These are phyloP conservation scores for Cepaea hortensis DNA, from an alignment of 2,888 invertebrate species.

Conservation along the genomic window DNA sequence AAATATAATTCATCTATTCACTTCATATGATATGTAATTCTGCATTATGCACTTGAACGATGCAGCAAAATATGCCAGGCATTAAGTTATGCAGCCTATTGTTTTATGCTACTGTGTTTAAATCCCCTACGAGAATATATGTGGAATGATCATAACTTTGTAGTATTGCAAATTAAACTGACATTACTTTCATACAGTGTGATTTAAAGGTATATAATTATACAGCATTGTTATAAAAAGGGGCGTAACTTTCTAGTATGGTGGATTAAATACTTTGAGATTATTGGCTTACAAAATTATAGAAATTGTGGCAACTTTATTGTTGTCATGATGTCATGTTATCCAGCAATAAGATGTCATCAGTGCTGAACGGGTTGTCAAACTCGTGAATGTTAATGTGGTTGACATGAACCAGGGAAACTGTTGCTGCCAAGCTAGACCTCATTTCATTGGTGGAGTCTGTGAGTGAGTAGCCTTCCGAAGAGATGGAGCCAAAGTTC, in stretches of 20 bases:
- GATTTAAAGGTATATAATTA: neutral
- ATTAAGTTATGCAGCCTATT: no score
- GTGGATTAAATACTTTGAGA: neutral
- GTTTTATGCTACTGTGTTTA: no score
- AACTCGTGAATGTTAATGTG: neutral
- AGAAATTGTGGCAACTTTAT: neutral
- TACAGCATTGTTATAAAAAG: no score
- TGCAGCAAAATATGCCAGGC: no score
- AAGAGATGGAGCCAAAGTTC: slow-evolving; percentile 16
- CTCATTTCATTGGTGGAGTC: slow-evolving; percentile 7
- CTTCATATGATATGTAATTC: no score
- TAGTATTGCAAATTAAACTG: no score
- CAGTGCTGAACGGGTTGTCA: neutral
- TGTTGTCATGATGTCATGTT: slow-evolving; percentile 8
- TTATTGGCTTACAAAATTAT: neutral
- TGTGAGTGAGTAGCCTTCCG: slow-evolving; percentile 1
- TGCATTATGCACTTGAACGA: no score
- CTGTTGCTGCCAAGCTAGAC: neutral
- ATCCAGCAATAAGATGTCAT: slow-evolving; percentile 2
- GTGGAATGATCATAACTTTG: no score
- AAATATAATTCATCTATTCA: no score
- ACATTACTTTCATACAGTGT: neutral
- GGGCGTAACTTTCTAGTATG: no score
- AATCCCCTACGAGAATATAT: no score
- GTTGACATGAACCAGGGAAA: slow-evolving; percentile 25